A percentile compares a stretch with the other conserved stretches of the same genome.
Conservation (phyloP, 1,140 invertebrate genomes). For the Amphibalanus amphitrite region DNA sequence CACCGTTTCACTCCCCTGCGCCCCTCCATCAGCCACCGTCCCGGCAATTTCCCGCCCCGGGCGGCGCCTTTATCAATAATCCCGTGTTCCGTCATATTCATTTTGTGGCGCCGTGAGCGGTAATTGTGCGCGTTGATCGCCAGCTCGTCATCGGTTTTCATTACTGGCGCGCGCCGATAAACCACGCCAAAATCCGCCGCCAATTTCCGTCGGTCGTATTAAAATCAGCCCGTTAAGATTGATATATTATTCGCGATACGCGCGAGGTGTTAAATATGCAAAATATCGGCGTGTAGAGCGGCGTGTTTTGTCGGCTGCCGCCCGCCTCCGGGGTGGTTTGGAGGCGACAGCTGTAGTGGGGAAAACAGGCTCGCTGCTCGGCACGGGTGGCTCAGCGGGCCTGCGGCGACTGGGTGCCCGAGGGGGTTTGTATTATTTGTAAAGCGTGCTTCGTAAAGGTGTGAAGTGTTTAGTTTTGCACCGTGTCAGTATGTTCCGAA, state of each 20-base stretch:
- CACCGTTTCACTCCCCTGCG: too few species aligned
- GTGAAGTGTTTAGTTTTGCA: too few species aligned
- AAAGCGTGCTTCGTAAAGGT: too few species aligned
- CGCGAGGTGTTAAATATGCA: conserved; percentile 3
- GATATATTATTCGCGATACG: not conserved
- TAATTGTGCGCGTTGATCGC: not conserved
- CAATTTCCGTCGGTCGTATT: conserved; percentile 1
- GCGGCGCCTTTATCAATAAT: not conserved
- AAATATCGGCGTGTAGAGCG: not conserved
- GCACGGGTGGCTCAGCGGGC: too few species aligned
- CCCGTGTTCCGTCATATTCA: not conserved
- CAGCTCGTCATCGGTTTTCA: not conserved
- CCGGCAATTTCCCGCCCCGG: not conserved
- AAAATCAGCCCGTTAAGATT: conserved; percentile 6
- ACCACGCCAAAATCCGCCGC: not conserved
- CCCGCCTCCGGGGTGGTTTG: not conserved
- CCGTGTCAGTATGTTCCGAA: too few species aligned
- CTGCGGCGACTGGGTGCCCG: too few species aligned
- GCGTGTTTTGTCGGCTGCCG: not conserved
- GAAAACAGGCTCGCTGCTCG: not conserved
- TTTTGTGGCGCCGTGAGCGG: not conserved
- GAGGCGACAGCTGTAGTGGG: not conserved
- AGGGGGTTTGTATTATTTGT: too few species aligned
- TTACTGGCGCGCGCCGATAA: not conserved
- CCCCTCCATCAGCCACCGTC: too few species aligned